Base-by-base conservation (phyloP, 2,113 vertebrate species). In the Etheostoma cragini region DNA sequence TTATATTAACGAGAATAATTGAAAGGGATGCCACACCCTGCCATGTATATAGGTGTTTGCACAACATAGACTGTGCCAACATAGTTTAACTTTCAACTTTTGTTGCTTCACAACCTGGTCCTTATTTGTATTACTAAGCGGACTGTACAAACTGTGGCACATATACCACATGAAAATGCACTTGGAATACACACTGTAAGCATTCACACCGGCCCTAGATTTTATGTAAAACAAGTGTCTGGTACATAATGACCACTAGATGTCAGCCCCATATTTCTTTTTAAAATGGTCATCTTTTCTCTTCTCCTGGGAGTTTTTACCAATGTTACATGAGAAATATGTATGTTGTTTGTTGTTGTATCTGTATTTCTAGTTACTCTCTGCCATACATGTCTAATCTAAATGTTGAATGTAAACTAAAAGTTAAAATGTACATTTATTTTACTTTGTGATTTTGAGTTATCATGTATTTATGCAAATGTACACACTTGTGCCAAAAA, bases 171-270 rank as follows among this genome's bases (percentile, higher is more conserved):
- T 38, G 13, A 16, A 53, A 42, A 65, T 21, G 0, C 13, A 30
- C n/a, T 45, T 16, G 50, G 53, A 16, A 38, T 60, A 65, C 22
- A 11, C 0, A 56, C n/a, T 42, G 15, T 35, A 24, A 16, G 5
- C 45, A 19, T 4, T 22, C 6, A 72, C 47, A 62, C 15, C 10
- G 30, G 0, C 12, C 2, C 2, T 2, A 8, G 26, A 17, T 61
- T 10, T 49, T 7, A 6, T 50, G 16, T 14, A 5, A 3, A 56
- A 74, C 33, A 57, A 19, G 33, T 57, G 30, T 53, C 15, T 73
- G 11, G 13, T 33, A 11, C 17, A n/a, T 57, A 38, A 60, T 76
- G 26, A 73, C 90, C 93, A 89, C 81, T 89, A 93, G 91, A 80
- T 89, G 92, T 84, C 92, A 76, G 24, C 13, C 47, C 7, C n/a